Evolutionary conservation across 2,113 vertebrate genomes (phyloP).

Genomic region (Bos indicus): DNA sequence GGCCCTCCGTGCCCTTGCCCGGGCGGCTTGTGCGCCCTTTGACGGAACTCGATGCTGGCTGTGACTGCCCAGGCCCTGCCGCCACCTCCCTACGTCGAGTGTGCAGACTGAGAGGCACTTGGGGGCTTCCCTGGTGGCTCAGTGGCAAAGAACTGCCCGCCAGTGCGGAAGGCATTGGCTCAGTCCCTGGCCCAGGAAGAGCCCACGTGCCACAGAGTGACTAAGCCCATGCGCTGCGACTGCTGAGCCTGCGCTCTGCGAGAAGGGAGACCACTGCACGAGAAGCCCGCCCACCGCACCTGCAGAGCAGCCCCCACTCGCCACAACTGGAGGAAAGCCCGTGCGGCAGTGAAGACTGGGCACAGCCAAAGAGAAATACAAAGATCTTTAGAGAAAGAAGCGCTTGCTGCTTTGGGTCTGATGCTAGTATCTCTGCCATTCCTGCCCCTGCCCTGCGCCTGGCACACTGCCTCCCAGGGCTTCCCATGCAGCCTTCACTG

Average conservation of each 20-base stretch:
- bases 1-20: not conserved
- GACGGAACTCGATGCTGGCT: too few species aligned
- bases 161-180: not conserved
- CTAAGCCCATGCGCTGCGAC: not conserved
- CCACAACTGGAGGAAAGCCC: not conserved
- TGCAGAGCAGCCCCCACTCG: not conserved
- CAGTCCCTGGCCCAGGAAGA: not conserved
- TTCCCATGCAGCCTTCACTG: not conserved
- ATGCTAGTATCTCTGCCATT: not conserved
- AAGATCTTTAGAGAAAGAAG: not conserved
- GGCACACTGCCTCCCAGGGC: not conserved
- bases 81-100: not conserved
- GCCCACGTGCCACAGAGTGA: not conserved
- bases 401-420: not conserved
- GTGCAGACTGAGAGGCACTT: not conserved
- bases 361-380: not conserved
- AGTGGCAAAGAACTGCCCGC: not conserved
- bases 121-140: not conserved
- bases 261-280: not conserved
- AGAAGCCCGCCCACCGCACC: not conserved
- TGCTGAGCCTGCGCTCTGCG: not conserved
- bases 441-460: not conserved
- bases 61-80: not conserved
- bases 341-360: accelerated
- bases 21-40: not conserved